Evolutionary conservation across 2,888 invertebrate species (phyloP).

Genomic region (Catocala fraxini): DNA sequence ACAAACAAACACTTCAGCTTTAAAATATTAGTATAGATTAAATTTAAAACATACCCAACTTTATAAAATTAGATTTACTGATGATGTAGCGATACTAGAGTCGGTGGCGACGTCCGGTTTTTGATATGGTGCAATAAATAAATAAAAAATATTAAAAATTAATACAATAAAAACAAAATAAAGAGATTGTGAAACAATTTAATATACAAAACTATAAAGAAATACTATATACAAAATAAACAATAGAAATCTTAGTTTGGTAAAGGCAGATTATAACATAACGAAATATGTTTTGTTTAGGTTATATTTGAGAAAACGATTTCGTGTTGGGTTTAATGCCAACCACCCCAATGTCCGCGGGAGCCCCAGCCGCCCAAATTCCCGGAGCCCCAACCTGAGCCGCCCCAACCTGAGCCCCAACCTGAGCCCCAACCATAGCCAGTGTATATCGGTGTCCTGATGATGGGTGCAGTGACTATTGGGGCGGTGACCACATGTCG

Average conservation of each 20-base stretch:
- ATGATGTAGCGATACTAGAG: background rate
- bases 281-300: slow-evolving; percentile 8
- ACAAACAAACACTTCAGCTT: too few relatives aligned
- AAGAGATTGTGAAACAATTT: slow-evolving; percentile 22
- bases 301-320: slow-evolving; percentile 24
- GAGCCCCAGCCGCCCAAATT: slow-evolving; percentile 28
- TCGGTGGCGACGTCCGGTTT: too few relatives aligned
- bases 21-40: too few relatives aligned
- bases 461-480: slow-evolving; percentile 54
- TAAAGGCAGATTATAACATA: slow-evolving; percentile 20
- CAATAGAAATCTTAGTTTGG: slow-evolving; percentile 18
- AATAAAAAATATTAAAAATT: background rate
- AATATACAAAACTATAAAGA: slow-evolving; percentile 28
- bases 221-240: slow-evolving; percentile 31
- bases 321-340: slow-evolving; percentile 42
- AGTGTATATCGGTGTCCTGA: slow-evolving; percentile 42
- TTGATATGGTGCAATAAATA: too few relatives aligned
- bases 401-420: slow-evolving; percentile 43
- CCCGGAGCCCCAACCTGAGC: slow-evolving; percentile 37
- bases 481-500: slow-evolving; percentile 52
- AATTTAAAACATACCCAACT: background rate
- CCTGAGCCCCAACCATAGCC: slow-evolving; percentile 41
- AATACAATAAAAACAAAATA: slow-evolving; percentile 8
- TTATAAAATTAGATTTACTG: background rate
- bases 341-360: slow-evolving; percentile 19